Evolutionary conservation across 1,140 invertebrate species (phyloP).

Genomic region (Diuraphis noxia): DNA sequence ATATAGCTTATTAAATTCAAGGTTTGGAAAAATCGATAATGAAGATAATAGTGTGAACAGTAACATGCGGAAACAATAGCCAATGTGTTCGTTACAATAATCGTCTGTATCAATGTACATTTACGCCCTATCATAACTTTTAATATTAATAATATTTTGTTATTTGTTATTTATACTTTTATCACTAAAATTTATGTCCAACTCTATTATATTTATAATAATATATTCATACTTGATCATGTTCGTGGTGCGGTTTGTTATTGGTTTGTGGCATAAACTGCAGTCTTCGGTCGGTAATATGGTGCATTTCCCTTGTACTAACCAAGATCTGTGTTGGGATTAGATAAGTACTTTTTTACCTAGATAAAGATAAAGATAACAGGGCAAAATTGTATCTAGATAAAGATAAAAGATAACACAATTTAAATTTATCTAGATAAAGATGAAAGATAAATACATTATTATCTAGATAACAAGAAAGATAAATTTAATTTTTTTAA

Average conservation of each 20-base stretch:
- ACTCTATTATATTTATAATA: neutral
- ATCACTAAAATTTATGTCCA: neutral
- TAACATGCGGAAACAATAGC: neutral
- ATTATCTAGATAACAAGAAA: too few relatives aligned
- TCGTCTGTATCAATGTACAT: neutral
- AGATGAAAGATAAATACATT: too few relatives aligned
- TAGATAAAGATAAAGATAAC: too few relatives aligned
- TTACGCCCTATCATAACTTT: neutral
- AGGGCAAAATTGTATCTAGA: too few relatives aligned
- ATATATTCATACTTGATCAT: neutral
- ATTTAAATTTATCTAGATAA: too few relatives aligned
- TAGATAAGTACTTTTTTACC: too few relatives aligned
- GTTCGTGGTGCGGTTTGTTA: neutral
- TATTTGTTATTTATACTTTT: neutral
- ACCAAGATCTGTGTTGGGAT: too few relatives aligned
- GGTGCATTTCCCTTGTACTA: neutral
- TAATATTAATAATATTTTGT: neutral
- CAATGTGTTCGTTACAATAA: neutral
- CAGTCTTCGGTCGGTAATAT: neutral
- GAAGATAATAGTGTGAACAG: neutral
- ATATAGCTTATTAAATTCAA: neutral
- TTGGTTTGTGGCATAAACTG: neutral
- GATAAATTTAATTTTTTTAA: too few relatives aligned
- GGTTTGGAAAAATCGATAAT: neutral
- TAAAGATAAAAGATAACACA: too few relatives aligned